A percentile compares a stretch with the other conserved stretches of the same genome.
Evolutionary conservation across 2,888 invertebrate genomes (phyloP).

Genomic region (Zelleria hepariella): DNA sequence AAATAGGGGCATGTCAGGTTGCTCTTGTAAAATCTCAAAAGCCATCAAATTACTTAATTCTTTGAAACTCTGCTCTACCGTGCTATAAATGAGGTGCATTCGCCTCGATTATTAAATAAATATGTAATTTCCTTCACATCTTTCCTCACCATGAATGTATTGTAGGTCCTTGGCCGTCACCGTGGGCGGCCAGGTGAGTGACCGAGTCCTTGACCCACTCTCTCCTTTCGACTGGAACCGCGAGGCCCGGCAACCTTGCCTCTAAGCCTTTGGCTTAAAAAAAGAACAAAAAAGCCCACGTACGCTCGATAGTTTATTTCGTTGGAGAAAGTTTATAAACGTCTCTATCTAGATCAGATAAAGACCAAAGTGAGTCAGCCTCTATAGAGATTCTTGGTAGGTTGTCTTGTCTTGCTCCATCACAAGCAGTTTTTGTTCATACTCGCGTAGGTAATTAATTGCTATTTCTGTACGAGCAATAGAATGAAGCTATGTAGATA

Average conservation of each 20-base stretch:
- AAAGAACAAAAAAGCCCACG: background rate
- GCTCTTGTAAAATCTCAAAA: background rate
- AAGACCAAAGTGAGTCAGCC: background rate
- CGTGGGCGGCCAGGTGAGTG: conserved; percentile 20
- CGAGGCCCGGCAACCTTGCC: background rate
- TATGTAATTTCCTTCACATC: background rate
- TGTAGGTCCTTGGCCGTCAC: background rate
- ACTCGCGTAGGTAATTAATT: background rate
- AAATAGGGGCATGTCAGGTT: background rate
- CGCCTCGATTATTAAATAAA: background rate
- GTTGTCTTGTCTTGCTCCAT: background rate
- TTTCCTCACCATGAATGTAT: background rate
- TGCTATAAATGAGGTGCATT: background rate
- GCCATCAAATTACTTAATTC: background rate
- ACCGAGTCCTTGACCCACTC: conserved; percentile 57
- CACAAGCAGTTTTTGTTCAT: background rate
- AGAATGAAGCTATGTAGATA: conserved; percentile 15
- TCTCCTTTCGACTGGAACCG: conserved; percentile 12
- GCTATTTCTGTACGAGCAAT: background rate
- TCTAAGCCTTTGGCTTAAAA: background rate
- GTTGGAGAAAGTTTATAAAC: conserved; percentile 1
- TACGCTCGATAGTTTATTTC: background rate
- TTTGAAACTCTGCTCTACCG: background rate
- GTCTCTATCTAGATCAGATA: background rate
- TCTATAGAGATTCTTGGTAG: background rate